Base-by-base conservation (phyloP, 2,113 vertebrate genomes). In the Ellobius talpinus region DNA sequence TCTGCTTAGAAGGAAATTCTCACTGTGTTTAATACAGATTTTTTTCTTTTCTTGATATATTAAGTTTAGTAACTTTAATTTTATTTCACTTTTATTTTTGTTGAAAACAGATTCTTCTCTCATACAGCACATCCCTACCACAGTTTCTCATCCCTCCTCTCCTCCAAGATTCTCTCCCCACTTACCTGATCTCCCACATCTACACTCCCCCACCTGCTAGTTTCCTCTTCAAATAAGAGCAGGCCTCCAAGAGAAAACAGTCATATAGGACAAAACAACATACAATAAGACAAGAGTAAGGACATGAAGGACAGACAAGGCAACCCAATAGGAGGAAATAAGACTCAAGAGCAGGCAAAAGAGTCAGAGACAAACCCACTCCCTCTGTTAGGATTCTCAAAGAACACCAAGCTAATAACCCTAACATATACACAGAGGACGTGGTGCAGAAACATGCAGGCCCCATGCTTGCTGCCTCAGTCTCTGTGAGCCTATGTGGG, bases 1-100 rank as follows among this genome's bases (percentile, higher is more conserved):
- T 2, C 29, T 95, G 4, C 68, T 90, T 74, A 94, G 52, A 93
- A 95, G 79, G 36, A 68, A 31, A n/a, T 70, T 89, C 11, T 93
- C 14, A 78, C 5, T 50, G 55, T 21, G 63, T 23, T 89, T 86
- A 72, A 84, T 21, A 87, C 33, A 91, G 8, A 89, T 50, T 82
- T 73, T 55, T 58, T 78, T 87, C 33, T 76, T 82, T 68, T 86
- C 47, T 24, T 91, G 36, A 90, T 74, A 45, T 21, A 26, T 31
- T 77, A 78, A 78, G 4, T 93, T 82, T 55, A 85, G 45, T 55
- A 90, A 33, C 33, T 61, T 47, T 84, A n/a, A 70, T 29, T 45
- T 45, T 76, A 12, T 24, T 45, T 74, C n/a, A 12, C 11, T 74
- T 74, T 42, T 26, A 42, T 42, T 74, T 42, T 42, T 70, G 17